Conservation (phyloP, 1,140 invertebrate species). For the Nebria ingens region DNA sequence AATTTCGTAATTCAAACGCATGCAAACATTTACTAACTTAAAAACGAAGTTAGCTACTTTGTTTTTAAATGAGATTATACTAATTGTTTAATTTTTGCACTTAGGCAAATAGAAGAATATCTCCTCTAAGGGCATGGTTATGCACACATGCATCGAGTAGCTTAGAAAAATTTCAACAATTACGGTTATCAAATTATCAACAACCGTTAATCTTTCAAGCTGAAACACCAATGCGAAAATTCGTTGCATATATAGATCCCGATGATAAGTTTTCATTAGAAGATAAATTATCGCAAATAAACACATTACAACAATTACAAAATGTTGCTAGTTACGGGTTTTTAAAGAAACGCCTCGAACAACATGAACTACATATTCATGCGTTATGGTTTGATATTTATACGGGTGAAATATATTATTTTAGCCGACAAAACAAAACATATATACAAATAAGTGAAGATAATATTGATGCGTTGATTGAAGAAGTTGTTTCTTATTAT, state of each 20-base stretch:
- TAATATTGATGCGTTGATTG: slow-evolving; percentile 58
- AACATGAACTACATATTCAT: slow-evolving; percentile 78
- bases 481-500: slow-evolving; percentile 72
- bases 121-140: slow-evolving; percentile 84
- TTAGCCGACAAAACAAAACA: slow-evolving; percentile 70
- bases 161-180: slow-evolving; percentile 70
- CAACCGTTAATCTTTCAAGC: slow-evolving; percentile 75
- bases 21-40: too few species aligned
- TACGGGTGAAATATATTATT: slow-evolving; percentile 90
- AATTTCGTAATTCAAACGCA: too few species aligned
- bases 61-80: neutral
- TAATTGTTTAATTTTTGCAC: slow-evolving; percentile 21
- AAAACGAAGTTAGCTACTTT: too few species aligned
- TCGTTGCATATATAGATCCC: slow-evolving; percentile 89
- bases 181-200: slow-evolving; percentile 54
- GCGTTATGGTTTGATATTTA: slow-evolving; percentile 97
- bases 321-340: slow-evolving; percentile 93
- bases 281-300: slow-evolving; percentile 92
- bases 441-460: slow-evolving; percentile 79
- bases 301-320: slow-evolving; percentile 86
- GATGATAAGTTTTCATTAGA: slow-evolving; percentile 80
- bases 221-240: slow-evolving; percentile 74
- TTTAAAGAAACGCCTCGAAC: slow-evolving; percentile 69
- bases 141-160: slow-evolving; percentile 75
- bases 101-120: slow-evolving; percentile 67